Evolutionary conservation across 2,113 vertebrate species (phyloP).

Genomic region (Petromus typicus): DNA sequence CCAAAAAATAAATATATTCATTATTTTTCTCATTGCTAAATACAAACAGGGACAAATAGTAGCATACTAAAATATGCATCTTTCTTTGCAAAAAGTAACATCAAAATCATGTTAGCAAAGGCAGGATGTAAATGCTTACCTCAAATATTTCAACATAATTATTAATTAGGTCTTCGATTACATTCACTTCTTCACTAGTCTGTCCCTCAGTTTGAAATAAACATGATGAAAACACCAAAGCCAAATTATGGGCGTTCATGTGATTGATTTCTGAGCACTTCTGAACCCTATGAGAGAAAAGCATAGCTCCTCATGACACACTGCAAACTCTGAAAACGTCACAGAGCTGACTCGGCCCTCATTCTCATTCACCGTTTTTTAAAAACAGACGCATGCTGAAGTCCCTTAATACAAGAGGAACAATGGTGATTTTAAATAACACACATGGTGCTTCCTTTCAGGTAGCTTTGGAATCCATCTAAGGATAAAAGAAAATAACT

Average conservation of each 20-base stretch:
- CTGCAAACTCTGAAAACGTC: neutral
- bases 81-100: conserved; percentile 52
- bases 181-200: conserved; percentile 92
- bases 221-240: conserved; percentile 93
- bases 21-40: conserved; percentile 41
- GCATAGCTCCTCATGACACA: conserved; percentile 58
- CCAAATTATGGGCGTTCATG: conserved; percentile 92
- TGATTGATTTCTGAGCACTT: conserved; percentile 96
- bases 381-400: neutral
- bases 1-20: neutral
- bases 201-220: conserved; percentile 97
- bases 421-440: neutral
- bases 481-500: neutral
- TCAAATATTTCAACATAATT: conserved; percentile 96
- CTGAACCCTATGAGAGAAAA: conserved; percentile 91
- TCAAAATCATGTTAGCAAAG: neutral
- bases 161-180: conserved; percentile 95
- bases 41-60: neutral
- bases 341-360: conserved; percentile 22
- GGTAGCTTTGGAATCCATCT: neutral
- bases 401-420: neutral
- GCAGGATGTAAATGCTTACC: conserved; percentile 87
- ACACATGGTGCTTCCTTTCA: neutral
- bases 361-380: neutral
- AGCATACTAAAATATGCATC: neutral